Evolutionary conservation across 2,113 vertebrate species (phyloP).

Genomic region (Mellivora capensis): DNA sequence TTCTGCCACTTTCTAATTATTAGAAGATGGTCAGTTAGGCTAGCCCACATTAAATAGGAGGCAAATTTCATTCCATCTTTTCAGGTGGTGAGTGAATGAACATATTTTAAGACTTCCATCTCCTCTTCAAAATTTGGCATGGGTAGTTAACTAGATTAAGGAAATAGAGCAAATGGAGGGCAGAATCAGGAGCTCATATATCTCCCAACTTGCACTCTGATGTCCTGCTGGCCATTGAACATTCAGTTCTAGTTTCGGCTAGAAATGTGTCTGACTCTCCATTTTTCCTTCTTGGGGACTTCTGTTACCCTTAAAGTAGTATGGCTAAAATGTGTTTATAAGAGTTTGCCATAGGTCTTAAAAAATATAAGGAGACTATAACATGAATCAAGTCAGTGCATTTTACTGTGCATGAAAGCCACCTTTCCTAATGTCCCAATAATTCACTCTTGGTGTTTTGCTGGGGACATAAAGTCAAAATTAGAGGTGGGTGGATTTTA

Average conservation of each 20-base stretch:
- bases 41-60: background rate
- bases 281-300: background rate
- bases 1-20: background rate
- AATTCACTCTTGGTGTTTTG: background rate
- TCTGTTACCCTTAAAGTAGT: background rate
- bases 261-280: background rate
- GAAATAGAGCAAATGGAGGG: background rate
- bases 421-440: background rate
- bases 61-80: background rate
- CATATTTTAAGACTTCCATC: background rate
- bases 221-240: background rate
- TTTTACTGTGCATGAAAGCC: constrained; percentile 23
- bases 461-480: background rate
- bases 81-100: background rate
- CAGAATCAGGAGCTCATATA: background rate
- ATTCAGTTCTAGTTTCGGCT: background rate
- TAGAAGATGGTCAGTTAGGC: background rate
- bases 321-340: background rate
- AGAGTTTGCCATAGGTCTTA: background rate
- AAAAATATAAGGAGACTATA: background rate
- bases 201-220: background rate
- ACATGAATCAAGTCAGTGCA: background rate
- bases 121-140: background rate
- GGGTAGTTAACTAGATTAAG: background rate
- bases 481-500: background rate